Conservation (phyloP, 2,888 invertebrate species). For the Pachliopta kotzebuea region DNA sequence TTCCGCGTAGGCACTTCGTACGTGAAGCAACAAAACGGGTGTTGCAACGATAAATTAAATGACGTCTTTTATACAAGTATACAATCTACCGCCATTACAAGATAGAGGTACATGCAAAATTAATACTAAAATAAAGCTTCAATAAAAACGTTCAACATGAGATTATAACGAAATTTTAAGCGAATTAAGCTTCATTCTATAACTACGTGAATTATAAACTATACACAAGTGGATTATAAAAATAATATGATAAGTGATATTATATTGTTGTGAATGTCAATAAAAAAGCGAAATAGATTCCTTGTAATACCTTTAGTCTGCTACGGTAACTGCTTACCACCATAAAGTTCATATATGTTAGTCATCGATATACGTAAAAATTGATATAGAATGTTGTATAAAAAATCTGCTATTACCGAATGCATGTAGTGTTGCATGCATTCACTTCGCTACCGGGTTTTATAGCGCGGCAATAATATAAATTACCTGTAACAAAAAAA, state of each 20-base stretch:
- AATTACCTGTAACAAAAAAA: conserved; percentile 59
- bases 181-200: not conserved
- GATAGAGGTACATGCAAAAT: not conserved
- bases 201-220: not conserved
- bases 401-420: conserved; percentile 4
- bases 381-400: conserved; percentile 1
- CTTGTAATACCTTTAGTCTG: no score
- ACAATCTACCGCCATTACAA: conserved; percentile 2
- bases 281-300: no score
- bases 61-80: conserved; percentile 6
- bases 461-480: conserved; percentile 7
- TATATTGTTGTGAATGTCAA: no score
- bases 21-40: conserved; percentile 19
- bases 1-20: conserved; percentile 34
- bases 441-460: conserved; percentile 2
- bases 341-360: no score
- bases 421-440: conserved; percentile 4
- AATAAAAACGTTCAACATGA: not conserved
- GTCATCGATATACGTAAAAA: not conserved
- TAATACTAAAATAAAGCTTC: conserved; percentile 4
- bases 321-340: no score
- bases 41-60: conserved; percentile 29
- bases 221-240: no score
- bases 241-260: no score
- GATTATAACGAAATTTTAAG: conserved; percentile 4